phyloP scores from a whole-genome alignment of 2,888 invertebrate species.

The Melipona beecheii region DNA sequence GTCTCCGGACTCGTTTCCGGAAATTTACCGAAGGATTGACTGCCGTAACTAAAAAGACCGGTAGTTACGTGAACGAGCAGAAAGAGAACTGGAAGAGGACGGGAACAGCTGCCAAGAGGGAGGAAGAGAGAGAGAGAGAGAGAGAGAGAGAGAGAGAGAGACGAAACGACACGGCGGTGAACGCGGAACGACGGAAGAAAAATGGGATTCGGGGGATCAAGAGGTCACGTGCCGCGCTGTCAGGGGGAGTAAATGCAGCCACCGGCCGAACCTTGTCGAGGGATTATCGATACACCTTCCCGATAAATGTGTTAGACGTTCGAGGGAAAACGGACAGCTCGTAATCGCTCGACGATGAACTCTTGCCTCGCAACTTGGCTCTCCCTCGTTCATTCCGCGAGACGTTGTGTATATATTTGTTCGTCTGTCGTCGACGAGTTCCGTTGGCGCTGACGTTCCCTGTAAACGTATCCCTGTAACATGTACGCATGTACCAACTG shows the following conservation, averaged over 20 bases:
- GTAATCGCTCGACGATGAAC: conserved; percentile 57
- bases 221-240: conserved; percentile 62
- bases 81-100: background rate
- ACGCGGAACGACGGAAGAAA: conserved; percentile 52
- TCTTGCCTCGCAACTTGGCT: conserved; percentile 26
- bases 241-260: conserved; percentile 61
- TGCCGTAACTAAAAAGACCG: conserved; percentile 43
- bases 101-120: conserved; percentile 3
- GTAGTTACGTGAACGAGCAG: conserved; percentile 43
- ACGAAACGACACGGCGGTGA: conserved; percentile 36
- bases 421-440: background rate
- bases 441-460: background rate
- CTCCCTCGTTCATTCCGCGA: conserved; percentile 1
- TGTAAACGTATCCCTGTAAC: background rate
- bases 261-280: conserved; percentile 54
- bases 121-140: background rate
- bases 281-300: conserved; percentile 66
- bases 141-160: conserved; percentile 13
- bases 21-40: conserved; percentile 48
- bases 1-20: conserved; percentile 19
- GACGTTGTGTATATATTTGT: conserved; percentile 4
- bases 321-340: conserved; percentile 45
- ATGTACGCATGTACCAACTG: background rate
- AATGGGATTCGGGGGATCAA: conserved; percentile 61
- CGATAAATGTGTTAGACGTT: conserved; percentile 59